These are phyloP conservation scores for Thalassophryne amazonica DNA, from an alignment of 2,797 vertebrate species.

Conservation along the genomic window DNA sequence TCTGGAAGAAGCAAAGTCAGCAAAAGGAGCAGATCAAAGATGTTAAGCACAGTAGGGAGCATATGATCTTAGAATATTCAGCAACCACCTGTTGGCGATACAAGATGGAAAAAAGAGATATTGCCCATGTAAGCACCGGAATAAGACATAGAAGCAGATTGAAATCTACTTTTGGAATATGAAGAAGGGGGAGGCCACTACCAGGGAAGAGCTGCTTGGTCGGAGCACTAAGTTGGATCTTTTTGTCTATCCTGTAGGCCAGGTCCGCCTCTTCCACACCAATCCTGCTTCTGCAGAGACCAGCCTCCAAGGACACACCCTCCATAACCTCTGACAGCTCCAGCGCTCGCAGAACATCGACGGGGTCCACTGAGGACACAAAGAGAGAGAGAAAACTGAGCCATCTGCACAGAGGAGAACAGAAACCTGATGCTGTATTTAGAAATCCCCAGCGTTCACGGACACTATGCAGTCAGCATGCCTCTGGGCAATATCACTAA, in stretches of 20 bases:
- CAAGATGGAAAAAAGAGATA: conserved; percentile 44
- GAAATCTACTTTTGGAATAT: too few species aligned
- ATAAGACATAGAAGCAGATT: too few species aligned
- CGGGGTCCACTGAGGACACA: conserved; percentile 58
- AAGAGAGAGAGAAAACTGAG: conserved; percentile 19
- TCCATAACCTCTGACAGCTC: conserved; percentile 78
- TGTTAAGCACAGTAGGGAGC: conserved; percentile 27
- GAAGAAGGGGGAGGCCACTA: conserved; percentile 36
- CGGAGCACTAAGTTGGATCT: conserved; percentile 80
- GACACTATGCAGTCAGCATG: too few species aligned
- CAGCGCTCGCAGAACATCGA: conserved; percentile 82
- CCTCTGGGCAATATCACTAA: too few species aligned
- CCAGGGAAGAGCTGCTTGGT: conserved; percentile 87
- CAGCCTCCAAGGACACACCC: conserved; percentile 79
- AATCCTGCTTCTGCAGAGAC: conserved; percentile 81
- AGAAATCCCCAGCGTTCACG: too few species aligned
- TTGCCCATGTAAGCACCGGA: conserved; percentile 28
- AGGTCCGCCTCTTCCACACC: conserved; percentile 74
- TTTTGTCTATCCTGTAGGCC: conserved; percentile 83
- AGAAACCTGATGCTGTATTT: not conserved
- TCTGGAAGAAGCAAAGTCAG: conserved; percentile 59
- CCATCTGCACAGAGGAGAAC: conserved; percentile 2
- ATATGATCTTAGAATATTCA: conserved; percentile 39
- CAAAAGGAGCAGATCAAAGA: not conserved
- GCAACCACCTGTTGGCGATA: conserved; percentile 22